Evolutionary conservation across 64 coral and sea anemone genomes (phyloP), one percentile per base, ranked within the genome.

Genomic region (Actinia tenebrosa): DNA sequence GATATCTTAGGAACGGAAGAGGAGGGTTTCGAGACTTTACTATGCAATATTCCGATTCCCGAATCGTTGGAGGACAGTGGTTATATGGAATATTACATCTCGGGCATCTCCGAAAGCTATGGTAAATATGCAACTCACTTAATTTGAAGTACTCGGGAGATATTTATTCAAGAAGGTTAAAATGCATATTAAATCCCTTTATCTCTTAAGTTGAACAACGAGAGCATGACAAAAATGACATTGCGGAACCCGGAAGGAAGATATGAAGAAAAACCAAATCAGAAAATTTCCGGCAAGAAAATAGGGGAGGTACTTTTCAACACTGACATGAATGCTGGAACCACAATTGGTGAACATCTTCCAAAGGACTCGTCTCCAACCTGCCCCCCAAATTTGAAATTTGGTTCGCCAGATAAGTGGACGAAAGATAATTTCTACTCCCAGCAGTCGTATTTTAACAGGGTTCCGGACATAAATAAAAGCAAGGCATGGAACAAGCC

Each of bases 271-370:
- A 64, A 64, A 64, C 10, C 61, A 64, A 64, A 64, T 1, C 1
- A 64, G 61, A 64, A 64, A 64, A 64, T 64, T 64, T 78, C 72
- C 0, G 72, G 72, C n/a, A 78, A 78, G 23, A 78, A 78, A 78
- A 42, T 78, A 45, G 72, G 72, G 25, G 72, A 27, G 72, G 4
- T 78, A 42, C 8, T 78, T 27, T 78, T 42, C 16, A 45, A 23
- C 8, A 78, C 72, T 42, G 72, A 78, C 72, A 42, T 9, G 2
- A 78, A 78, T 78, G 43, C 1, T 0, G 8, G 26, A 27, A 78
- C 72, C 72, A 42, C 8, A 42, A 78, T 78, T 42, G 72, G 72
- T 14, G 43, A 42, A 13, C 5, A 78, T 45, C 43, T 78, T 27
- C 72, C 72, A 3, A 78, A 78, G 16, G 8, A 27, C 1, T 27